phyloP scores from a whole-genome alignment of 2,888 invertebrate genomes.

The Dasypolia templi region DNA sequence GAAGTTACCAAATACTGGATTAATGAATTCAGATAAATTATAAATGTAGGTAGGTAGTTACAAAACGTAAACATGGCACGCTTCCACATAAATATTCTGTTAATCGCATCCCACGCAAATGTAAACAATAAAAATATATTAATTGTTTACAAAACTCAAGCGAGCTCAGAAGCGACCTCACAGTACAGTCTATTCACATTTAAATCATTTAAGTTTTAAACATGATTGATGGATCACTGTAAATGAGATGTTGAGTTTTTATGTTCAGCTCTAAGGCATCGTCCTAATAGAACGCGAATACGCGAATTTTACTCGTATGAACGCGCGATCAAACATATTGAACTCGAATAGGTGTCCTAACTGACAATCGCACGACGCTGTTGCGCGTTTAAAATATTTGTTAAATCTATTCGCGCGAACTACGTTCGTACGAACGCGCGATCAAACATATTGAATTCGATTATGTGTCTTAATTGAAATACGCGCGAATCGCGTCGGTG shows the following conservation, averaged over 20 bases:
- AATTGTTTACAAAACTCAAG: slow-evolving; percentile 38
- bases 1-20: slow-evolving; percentile 35
- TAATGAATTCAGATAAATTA: slow-evolving; percentile 27
- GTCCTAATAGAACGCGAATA: too few relatives aligned
- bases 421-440: too few relatives aligned
- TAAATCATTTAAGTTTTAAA: slow-evolving; percentile 37
- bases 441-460: too few relatives aligned
- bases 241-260: slow-evolving; percentile 52
- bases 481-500: too few relatives aligned
- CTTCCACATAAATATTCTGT: slow-evolving; percentile 12
- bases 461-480: too few relatives aligned
- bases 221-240: slow-evolving; percentile 50
- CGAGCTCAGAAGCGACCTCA: slow-evolving; percentile 27
- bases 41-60: slow-evolving; percentile 14
- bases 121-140: slow-evolving; percentile 36
- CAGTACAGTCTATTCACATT: slow-evolving; percentile 33
- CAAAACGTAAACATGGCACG: slow-evolving; percentile 39
- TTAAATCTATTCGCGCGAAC: too few relatives aligned
- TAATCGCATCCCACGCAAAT: slow-evolving; percentile 33
- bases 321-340: too few relatives aligned
- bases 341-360: too few relatives aligned
- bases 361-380: too few relatives aligned
- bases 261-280: slow-evolving; percentile 34
- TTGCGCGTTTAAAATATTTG: too few relatives aligned
- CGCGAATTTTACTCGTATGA: too few relatives aligned